phyloP scores from a whole-genome alignment of 2,113 vertebrate species.

The Ammodytes marinus region DNA sequence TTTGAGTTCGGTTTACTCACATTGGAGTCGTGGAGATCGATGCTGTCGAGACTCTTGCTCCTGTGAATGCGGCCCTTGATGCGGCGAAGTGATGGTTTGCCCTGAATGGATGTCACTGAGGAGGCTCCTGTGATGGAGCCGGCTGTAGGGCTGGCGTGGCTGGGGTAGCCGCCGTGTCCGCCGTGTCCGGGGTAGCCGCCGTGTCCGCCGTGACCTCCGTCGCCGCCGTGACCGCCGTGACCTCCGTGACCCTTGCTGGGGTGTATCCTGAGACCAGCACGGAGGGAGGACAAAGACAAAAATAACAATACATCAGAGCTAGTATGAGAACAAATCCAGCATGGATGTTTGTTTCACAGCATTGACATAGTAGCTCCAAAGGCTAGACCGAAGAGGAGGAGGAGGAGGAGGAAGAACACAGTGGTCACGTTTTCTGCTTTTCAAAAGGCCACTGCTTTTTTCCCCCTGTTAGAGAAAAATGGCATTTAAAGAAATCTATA shows the following conservation, averaged over 20 bases:
- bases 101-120: conserved; percentile 90
- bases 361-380: conserved; percentile 32
- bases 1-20: conserved; percentile 86
- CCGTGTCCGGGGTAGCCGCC: no score
- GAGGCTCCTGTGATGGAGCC: conserved; percentile 90
- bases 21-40: conserved; percentile 95
- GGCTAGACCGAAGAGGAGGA: conserved; percentile 26
- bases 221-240: no score
- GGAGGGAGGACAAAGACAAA: conserved; percentile 44
- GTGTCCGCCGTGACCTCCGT: no score
- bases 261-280: conserved; percentile 87
- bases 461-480: conserved; percentile 58
- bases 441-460: conserved; percentile 62
- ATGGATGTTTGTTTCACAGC: conserved; percentile 41
- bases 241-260: conserved; percentile 75
- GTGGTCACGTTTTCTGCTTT: conserved; percentile 35
- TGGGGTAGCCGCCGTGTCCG: no score
- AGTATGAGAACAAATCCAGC: conserved; percentile 11
- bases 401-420: conserved; percentile 28
- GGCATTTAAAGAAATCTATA: conserved; percentile 75
- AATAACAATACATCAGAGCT: conserved; percentile 49
- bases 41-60: conserved; percentile 95
- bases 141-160: conserved; percentile 91
- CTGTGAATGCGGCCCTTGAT: conserved; percentile 97
- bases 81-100: conserved; percentile 95